Conservation (phyloP, 2,113 vertebrate species). For the Cyanoderma ruficeps region DNA sequence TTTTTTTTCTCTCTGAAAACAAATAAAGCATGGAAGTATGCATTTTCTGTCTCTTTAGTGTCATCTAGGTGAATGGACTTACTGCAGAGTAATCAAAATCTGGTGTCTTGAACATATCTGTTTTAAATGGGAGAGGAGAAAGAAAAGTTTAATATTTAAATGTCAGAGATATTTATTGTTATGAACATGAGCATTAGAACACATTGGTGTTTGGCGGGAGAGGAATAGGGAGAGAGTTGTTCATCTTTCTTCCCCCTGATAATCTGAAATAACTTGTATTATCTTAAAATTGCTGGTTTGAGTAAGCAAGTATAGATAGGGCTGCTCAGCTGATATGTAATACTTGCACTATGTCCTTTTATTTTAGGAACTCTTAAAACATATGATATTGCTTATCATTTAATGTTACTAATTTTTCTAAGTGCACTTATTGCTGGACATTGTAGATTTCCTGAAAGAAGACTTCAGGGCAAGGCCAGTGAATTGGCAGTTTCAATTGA, state of each 20-base stretch:
- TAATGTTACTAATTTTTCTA: not conserved
- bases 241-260: not conserved
- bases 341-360: not conserved
- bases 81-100: not conserved
- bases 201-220: not conserved
- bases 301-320: not conserved
- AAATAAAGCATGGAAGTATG: not conserved
- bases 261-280: not conserved
- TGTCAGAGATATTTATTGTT: not conserved
- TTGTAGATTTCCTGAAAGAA: not conserved
- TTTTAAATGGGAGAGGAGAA: not conserved
- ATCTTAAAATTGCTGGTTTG: not conserved
- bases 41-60: not conserved
- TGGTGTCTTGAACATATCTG: not conserved
- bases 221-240: not conserved
- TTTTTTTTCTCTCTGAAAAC: not conserved
- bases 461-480: not conserved
- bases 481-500: slow-evolving; percentile 6
- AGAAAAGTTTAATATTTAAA: not conserved
- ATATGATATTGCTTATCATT: not conserved
- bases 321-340: not conserved
- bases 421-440: not conserved
- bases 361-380: not conserved
- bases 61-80: not conserved
- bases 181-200: not conserved